phyloP scores from a whole-genome alignment of 2,113 vertebrate genomes.

The Melospiza georgiana region DNA sequence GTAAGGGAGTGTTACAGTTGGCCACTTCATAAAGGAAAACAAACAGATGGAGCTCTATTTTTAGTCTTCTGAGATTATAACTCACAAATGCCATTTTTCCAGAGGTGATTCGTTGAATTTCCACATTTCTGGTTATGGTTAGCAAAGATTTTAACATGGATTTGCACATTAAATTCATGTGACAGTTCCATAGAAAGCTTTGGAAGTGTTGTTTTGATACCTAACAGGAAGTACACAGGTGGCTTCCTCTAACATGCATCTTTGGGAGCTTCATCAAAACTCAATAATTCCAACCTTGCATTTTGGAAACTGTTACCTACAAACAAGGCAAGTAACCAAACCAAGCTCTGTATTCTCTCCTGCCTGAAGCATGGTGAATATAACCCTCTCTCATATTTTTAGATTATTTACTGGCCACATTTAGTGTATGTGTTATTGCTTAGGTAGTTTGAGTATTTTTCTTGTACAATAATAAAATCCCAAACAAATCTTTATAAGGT shows the following conservation, averaged over 20 bases:
- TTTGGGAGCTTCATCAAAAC: neutral
- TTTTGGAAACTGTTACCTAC: neutral
- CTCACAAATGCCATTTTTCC: neutral
- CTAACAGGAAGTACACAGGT: neutral
- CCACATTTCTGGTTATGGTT: neutral
- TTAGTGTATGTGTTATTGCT: neutral
- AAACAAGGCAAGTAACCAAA: neutral
- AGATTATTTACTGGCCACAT: neutral
- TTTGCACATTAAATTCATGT: neutral
- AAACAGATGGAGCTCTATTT: neutral
- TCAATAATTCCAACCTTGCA: neutral
- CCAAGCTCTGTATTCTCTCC: neutral
- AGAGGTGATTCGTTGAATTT: neutral
- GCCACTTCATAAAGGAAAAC: neutral
- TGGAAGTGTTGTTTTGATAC: neutral
- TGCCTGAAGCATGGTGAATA: neutral
- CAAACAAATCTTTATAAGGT: neutral
- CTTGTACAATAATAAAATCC: neutral
- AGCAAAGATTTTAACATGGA: neutral
- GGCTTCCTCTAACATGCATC: neutral
- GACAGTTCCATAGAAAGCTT: neutral
- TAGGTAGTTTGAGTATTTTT: neutral
- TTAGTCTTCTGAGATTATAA: neutral
- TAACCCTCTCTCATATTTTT: neutral
- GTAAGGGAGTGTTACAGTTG: constrained; percentile 2